Percentiles rank a stretch among this genome's conserved stretches.
Evolutionary conservation across 2,113 vertebrate species (phyloP).

Genomic region (Crocuta crocuta): DNA sequence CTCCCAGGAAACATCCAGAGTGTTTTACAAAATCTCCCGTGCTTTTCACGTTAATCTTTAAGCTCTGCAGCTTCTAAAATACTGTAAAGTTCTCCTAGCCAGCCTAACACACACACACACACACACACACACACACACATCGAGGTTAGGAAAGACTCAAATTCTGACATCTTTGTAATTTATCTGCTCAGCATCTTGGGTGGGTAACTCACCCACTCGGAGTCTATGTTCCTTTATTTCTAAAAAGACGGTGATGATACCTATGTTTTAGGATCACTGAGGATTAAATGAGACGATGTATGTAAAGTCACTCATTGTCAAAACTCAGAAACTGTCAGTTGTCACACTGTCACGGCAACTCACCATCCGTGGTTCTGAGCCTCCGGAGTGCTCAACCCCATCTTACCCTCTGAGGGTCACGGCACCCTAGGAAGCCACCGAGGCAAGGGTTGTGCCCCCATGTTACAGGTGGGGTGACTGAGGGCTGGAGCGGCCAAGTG

Average conservation of each 20-base stretch:
- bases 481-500: not conserved
- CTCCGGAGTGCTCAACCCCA: not conserved
- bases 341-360: not conserved
- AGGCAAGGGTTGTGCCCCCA: too few relatives aligned
- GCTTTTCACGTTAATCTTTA: not conserved
- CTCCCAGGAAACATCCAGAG: not conserved
- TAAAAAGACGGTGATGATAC: not conserved
- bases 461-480: not conserved
- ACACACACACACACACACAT: not conserved
- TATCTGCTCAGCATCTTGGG: not conserved
- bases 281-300: not conserved
- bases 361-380: not conserved
- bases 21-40: not conserved
- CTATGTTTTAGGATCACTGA: not conserved
- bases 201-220: not conserved
- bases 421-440: not conserved
- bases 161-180: not conserved
- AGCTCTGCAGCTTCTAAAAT: not conserved
- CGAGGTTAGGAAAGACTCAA: fast-evolving
- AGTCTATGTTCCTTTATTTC: not conserved
- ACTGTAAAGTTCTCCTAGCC: not conserved
- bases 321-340: not conserved
- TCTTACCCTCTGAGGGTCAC: not conserved
- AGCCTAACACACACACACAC: not conserved
- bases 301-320: not conserved